phyloP scores from a whole-genome alignment of 2,888 invertebrate genomes.

The Troides helena region DNA sequence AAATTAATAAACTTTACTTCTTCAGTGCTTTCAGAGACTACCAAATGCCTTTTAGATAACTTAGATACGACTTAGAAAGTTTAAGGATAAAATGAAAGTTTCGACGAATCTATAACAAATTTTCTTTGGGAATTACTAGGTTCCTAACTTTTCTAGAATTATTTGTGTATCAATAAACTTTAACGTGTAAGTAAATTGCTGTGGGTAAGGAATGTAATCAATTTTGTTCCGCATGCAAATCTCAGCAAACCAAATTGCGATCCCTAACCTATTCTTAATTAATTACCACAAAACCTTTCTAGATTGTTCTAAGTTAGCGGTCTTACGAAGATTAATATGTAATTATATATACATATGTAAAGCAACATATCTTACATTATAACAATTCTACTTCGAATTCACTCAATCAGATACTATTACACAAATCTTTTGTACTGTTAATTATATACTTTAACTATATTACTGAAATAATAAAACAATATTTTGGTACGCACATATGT shows the following conservation, averaged over 20 bases:
- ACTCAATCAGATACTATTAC: not conserved
- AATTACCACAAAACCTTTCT: not conserved
- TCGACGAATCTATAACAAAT: not conserved
- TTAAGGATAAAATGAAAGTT: not conserved
- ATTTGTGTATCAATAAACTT: no score
- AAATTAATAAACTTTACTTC: not conserved
- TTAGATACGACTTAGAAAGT: not conserved
- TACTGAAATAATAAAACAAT: no score
- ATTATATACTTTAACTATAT: no score
- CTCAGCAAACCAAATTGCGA: slow-evolving; percentile 2
- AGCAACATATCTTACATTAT: not conserved
- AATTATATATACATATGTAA: not conserved
- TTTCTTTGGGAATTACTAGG: not conserved
- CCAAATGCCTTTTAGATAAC: not conserved
- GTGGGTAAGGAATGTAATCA: not conserved
- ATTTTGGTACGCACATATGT: no score
- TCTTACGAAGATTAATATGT: not conserved
- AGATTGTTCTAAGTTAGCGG: not conserved
- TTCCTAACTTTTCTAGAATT: no score
- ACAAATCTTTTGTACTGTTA: no score
- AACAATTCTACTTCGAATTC: not conserved
- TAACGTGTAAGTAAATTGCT: not conserved
- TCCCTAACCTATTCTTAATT: not conserved
- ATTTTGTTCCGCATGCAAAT: slow-evolving; percentile 2
- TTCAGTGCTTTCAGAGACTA: not conserved